Base-by-base conservation (phyloP, 2,797 vertebrate genomes). In the Amblyraja radiata region DNA sequence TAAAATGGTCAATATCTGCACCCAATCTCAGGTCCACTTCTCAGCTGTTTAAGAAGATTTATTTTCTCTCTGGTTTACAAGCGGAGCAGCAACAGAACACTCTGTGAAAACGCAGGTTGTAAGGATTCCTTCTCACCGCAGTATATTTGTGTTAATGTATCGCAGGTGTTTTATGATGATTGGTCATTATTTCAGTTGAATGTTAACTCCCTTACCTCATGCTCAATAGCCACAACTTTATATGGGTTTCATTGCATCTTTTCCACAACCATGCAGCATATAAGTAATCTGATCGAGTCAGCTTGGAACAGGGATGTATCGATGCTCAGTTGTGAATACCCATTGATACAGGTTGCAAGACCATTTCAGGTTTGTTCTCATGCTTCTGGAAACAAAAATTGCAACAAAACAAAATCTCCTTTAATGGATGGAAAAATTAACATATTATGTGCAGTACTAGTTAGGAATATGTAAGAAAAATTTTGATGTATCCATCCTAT, bases 21-120 rank as follows among this genome's bases (percentile, higher is more conserved):
- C 76, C 14, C 36, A 54, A 92, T 92, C 90, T 92, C 90, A 92
- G 90, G 90, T 92, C 46, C 90, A 92, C 23, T 25, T n/a, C 88
- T 92, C 71, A 58, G 36, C 88, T 74, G 14, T 88, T 39, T 71
- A 46, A 54, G 71, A 92, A 91, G 36, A 58, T 14, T 74, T 76
- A 23, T 76, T 71, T 46, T 80, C 32, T 39, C 13, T 39, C 21
- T 73, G 39, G 21, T 46, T 74, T 28, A 21, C 73, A 54, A 54
- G 10, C 39, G 14, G 46, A 71, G 71, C 71, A 28, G 71, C 71
- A 2, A 68, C 61, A 68, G 84, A 36, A 68, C n/a, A 9, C 28
- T 16, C 39, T 46, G 32, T 54, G 23, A 73, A 92, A 76, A 14
- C 54, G 1, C 68, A 23, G 25, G 61, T 73, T 39, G 88, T 16